Base-by-base conservation (phyloP, 2,888 invertebrate species). In the Mythimna loreyi region DNA sequence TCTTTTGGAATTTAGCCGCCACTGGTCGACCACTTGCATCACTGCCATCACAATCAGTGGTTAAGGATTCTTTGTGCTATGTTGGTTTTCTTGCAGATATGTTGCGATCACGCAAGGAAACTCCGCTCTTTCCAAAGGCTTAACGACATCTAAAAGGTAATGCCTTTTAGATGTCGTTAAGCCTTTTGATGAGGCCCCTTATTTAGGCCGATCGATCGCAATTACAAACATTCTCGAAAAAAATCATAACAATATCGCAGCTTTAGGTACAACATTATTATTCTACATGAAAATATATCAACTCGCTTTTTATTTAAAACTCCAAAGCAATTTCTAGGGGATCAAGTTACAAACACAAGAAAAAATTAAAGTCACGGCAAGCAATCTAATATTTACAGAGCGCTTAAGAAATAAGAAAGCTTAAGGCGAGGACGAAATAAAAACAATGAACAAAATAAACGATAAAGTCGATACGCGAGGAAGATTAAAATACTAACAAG, bases 341-440 rank as follows among this genome's bases (percentile, higher is more conserved):
- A 78, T 63, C 56, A 78, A 67, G 67, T 64, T 36, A 63, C 47
- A 33, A 61, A 60, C 30, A 33, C 50, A 8, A 56, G 60, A 67
- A 72, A 74, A 72, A 72, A 21, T 13, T 49, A 16, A 53, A 57
- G 63, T 60, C 61, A 68, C 67, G 16, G 57, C 68, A 33, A 53
- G 53, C 53, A 50, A 73, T 68, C 60, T 61, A 64, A 73, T 78
- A 64, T 78, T 76, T 68, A 73, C 11, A 78, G 63, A 64, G 52
- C 36, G 56, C 67, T 67, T 76, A 67, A 76, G 67, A 63, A 78
- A 78, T 64, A 63, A 61, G 36, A 78, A 67, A 76, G 67, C 67
- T 78, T 68, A 78, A 19, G 25, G 49, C 49, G 21, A n/a, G 30
- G 21, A 36, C 30, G 47, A 59, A 60, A 72, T 53, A 67, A 76